Base-by-base conservation (phyloP, 2,888 invertebrate species). In the Eristalis intricaria region DNA sequence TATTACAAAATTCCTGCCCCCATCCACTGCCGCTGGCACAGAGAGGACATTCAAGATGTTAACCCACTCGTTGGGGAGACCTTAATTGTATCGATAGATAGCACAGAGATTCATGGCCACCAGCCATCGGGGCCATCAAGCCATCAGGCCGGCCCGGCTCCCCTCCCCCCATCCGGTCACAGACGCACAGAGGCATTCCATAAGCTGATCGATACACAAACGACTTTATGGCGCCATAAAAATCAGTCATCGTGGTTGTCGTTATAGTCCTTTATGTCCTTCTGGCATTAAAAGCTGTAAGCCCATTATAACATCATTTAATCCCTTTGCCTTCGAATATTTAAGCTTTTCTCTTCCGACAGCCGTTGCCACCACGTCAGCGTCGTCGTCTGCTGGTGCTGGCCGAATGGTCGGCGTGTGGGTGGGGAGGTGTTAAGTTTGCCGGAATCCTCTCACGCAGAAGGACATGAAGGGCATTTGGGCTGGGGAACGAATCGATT, bases 291-390 rank as follows among this genome's bases (percentile, higher is more conserved):
- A 79, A 79, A 32, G 79, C 79, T 58, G 71, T 79, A 79, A 79
- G 79, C 79, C 65, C 65, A 79, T 79, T 78, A 79, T 79, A 65
- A 71, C 71, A 79, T 71, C 65, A 40, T 79, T 65, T 71, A 79
- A 79, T 79, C 79, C 43, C 32, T 40, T 61, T 23, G 64, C 35
- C 58, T 79, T 32, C 26, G 70, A 70, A 64, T 70, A 64, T 64
- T 76, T 40, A 78, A 78, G 64, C 69, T 64, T 38, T 22, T 40
- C 65, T 23, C 32, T 13, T 43, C 23, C n/a, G 43, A 13, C 43
- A 43, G 19, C 19, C 19, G 19, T 19, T 8, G 50, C 19, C 19
- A 8, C 50, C 5, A 26, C 26, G 19, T 50, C 19, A 19, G 8
- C 50, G 50, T 19, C 19, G 50, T 19, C 15, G 43, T 43, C 43